These are phyloP conservation scores for Pandemis cinnamomeana DNA, from an alignment of 2,888 invertebrate species.

Conservation along the genomic window DNA sequence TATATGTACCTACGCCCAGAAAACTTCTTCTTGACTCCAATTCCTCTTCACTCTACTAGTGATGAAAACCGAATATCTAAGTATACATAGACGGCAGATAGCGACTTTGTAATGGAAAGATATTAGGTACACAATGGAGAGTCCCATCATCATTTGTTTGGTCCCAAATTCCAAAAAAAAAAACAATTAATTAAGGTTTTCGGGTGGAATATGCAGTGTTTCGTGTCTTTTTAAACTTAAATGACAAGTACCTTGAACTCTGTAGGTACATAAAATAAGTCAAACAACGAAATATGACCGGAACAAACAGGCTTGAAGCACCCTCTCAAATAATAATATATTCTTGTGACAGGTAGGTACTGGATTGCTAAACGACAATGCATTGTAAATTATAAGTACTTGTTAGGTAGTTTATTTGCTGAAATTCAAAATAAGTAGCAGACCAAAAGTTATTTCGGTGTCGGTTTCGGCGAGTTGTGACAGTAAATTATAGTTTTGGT, in stretches of 20 bases:
- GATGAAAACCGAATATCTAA: too few species aligned
- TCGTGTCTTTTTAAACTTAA: neutral
- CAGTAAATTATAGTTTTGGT: too few species aligned
- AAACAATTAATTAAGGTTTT: neutral
- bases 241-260: constrained; percentile 22
- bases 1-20: too few species aligned
- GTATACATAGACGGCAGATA: too few species aligned
- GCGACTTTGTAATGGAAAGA: too few species aligned
- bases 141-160: too few species aligned
- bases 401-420: neutral
- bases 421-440: neutral
- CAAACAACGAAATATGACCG: constrained; percentile 24
- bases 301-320: constrained; percentile 26
- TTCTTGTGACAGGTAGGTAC: neutral
- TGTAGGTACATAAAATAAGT: neutral
- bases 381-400: neutral
- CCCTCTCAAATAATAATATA: constrained; percentile 2
- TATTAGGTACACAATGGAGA: too few species aligned
- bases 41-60: too few species aligned
- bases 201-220: neutral
- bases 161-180: too few species aligned
- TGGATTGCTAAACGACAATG: neutral
- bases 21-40: too few species aligned
- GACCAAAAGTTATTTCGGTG: too few species aligned
- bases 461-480: too few species aligned